phyloP scores from a whole-genome alignment of 2,888 invertebrate species.

The Nemapogon koenigi region DNA sequence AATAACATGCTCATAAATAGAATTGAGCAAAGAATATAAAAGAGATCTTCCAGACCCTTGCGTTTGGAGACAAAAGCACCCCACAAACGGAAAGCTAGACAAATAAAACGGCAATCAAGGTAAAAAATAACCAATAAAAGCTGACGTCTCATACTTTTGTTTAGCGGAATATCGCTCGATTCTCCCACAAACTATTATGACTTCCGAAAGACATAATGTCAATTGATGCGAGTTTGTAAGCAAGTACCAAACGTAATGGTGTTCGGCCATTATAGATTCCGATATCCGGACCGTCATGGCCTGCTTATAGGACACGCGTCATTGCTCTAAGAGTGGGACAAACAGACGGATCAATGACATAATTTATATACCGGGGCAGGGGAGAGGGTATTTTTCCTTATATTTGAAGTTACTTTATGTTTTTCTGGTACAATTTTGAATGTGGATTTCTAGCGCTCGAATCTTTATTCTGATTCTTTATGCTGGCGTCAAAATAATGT shows the following conservation, averaged over 20 bases:
- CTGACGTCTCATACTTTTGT: conserved; percentile 1
- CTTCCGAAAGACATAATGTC: conserved; percentile 49
- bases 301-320: conserved; percentile 8
- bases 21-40: too few relatives aligned
- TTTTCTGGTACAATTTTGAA: too few relatives aligned
- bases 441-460: too few relatives aligned
- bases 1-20: too few relatives aligned
- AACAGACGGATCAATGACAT: conserved; percentile 4
- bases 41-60: too few relatives aligned
- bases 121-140: conserved; percentile 7
- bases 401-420: too few relatives aligned
- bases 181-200: conserved; percentile 63
- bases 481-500: too few relatives aligned
- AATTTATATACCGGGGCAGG: too few relatives aligned
- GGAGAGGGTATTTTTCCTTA: too few relatives aligned
- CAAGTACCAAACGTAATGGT: conserved; percentile 41
- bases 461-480: too few relatives aligned
- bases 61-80: too few relatives aligned
- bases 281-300: conserved; percentile 38
- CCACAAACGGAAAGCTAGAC: conserved; percentile 1
- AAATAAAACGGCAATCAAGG: conserved; percentile 8
- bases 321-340: conserved; percentile 8
- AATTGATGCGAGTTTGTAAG: conserved; percentile 1
- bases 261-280: conserved; percentile 59
- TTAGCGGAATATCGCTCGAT: conserved; percentile 34